Conservation (phyloP, 2,888 invertebrate species). For the Isotomurus palustris region DNA sequence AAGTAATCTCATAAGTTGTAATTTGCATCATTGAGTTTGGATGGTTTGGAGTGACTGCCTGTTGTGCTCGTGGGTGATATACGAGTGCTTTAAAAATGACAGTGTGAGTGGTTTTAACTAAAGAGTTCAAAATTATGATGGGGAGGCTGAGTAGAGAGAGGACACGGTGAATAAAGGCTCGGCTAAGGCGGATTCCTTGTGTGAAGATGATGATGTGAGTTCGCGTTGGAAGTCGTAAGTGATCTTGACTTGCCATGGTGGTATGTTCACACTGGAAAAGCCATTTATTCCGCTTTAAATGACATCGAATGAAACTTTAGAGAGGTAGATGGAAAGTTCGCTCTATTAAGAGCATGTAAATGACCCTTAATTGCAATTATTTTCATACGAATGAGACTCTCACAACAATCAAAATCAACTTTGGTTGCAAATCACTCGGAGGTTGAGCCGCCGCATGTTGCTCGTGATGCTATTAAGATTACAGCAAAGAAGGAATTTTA, state of each 20-base stretch:
- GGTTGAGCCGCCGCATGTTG: conserved; percentile 2
- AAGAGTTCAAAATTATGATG: conserved; percentile 5
- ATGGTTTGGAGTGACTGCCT: background rate
- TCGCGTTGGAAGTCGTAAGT: background rate
- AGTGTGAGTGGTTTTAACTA: conserved; percentile 6
- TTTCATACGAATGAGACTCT: conserved; percentile 17
- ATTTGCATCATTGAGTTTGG: background rate
- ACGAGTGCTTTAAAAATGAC: conserved; percentile 2
- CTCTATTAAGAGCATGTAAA: conserved; percentile 29
- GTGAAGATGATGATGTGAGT: too few relatives aligned
- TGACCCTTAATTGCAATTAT: conserved; percentile 26
- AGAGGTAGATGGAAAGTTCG: conserved; percentile 12
- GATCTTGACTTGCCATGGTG: conserved; percentile 15
- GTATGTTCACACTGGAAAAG: conserved; percentile 25
- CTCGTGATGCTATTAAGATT: conserved; percentile 16
- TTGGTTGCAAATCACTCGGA: conserved; percentile 21
- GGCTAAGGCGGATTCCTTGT: background rate
- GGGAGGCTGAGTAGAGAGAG: too few relatives aligned
- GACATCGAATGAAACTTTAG: conserved; percentile 16
- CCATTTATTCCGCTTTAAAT: conserved; percentile 6
- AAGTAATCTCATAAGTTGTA: background rate
- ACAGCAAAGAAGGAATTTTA: conserved; percentile 1
- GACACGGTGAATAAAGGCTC: too few relatives aligned
- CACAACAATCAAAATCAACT: conserved; percentile 14
- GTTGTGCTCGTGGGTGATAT: background rate